Evolutionary conservation across 1,140 invertebrate species (phyloP), one percentile per base, ranked within the genome.

Genomic region (Cardiocondyla obscurior): DNA sequence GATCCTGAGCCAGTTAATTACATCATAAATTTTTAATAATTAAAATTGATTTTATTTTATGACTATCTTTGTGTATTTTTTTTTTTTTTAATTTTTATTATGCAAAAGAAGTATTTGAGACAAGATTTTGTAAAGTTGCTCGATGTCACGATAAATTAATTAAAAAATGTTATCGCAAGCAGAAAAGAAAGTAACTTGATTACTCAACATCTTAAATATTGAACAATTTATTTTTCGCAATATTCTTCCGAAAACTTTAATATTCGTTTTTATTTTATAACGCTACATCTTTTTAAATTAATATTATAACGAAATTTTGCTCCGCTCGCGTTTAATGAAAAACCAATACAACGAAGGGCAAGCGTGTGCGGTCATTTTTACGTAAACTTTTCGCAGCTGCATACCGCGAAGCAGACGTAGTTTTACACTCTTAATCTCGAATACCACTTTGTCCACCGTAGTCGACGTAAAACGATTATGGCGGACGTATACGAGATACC

Each of bases 391-490:
- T 22, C 57, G 30, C 44, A 65, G 16, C 16, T 51, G 28, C 16
- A 25, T 49, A 62, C n/a, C n/a, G n/a, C n/a, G n/a, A n/a, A n/a
- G n/a, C n/a, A n/a, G n/a, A n/a, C 58, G 39, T 44, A 76, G 30
- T 64, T 76, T 76, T 49, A 60, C 30, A 65, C 22, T 77, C 73
- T 76, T 76, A 67, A 42, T 67, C 74, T 69, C 33, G n/a, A n/a
- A 51, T 67, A 67, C 46, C 74, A 62, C 60, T 77, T 77, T 77
- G 60, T 67, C 44, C 60, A 77, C 46, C 33, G 30, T 19, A n/a
- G 25, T 64, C 44, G 42, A 65, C 28, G 30, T 77, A 67, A 77
- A 42, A 22, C 62, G 46, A 79, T 79, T 69, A 79, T 25, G 74
- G n/a, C 6, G 62, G n/a, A 46, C 46, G 44, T 67, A 65, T 77